Conservation (phyloP, 64 coral and sea anemone genomes). For the Catalaphyllia jardinei region DNA sequence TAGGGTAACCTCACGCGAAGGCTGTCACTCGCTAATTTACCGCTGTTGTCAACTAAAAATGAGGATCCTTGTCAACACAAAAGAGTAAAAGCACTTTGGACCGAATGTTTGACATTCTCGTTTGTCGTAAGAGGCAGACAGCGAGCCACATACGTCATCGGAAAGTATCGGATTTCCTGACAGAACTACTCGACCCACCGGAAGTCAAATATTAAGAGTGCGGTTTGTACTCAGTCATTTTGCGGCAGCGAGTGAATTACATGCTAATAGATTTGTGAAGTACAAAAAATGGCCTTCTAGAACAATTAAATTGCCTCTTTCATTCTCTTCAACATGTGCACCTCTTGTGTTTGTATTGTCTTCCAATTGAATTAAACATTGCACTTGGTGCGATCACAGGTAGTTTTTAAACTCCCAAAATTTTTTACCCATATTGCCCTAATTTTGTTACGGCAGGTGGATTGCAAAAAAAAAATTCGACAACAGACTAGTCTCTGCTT, state of each 20-base stretch:
- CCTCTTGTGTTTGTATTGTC: constrained; percentile 20
- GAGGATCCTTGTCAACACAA: constrained; percentile 13
- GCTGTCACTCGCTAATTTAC: not conserved
- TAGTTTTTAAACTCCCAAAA: not conserved
- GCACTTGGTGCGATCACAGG: constrained; percentile 7
- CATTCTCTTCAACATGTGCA: constrained; percentile 26
- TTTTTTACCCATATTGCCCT: not conserved
- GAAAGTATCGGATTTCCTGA: constrained; percentile 52
- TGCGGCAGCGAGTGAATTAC: constrained; percentile 14
- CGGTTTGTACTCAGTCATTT: constrained; percentile 22
- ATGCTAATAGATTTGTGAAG: constrained; percentile 29
- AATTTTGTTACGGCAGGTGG: not conserved
- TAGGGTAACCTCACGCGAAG: constrained; percentile 41
- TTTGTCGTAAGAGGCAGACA: constrained; percentile 28
- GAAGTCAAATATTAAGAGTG: constrained; percentile 39
- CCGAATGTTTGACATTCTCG: constrained; percentile 1
- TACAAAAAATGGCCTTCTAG: constrained; percentile 13
- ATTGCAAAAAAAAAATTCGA: not conserved
- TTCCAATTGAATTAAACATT: constrained; percentile 26
- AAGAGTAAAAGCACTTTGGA: not conserved
- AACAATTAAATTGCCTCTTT: constrained; percentile 2
- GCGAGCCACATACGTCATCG: constrained; percentile 4
- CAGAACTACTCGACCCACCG: constrained; percentile 3
- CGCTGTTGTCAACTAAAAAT: not conserved
- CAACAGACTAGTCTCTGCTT: constrained; percentile 13